These are phyloP conservation scores for Callospermophilus lateralis DNA, from an alignment of 2,113 vertebrate species.

Conservation along the genomic window DNA sequence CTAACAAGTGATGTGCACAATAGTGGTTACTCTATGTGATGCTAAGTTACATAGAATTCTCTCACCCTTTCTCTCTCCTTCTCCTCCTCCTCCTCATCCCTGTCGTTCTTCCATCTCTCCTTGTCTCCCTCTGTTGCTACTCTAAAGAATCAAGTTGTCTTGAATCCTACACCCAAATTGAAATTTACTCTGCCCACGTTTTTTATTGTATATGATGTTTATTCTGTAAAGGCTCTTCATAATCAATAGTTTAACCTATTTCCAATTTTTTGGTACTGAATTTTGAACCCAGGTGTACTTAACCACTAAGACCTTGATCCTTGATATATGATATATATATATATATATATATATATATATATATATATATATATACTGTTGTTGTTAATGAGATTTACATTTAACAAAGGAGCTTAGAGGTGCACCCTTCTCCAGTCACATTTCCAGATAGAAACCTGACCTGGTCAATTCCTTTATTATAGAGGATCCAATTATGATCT, in stretches of 20 bases:
- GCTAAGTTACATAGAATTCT: background rate
- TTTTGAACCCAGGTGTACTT: no score
- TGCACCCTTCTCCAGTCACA: background rate
- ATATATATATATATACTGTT: no score
- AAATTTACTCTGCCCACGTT: background rate
- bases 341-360: no score
- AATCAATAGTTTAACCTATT: background rate
- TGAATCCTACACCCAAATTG: background rate
- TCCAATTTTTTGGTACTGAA: no score
- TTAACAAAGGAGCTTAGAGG: background rate
- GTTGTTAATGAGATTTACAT: no score
- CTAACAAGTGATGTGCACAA: background rate
- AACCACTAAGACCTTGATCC: no score
- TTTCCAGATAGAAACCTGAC: background rate
- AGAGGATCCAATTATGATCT: background rate
- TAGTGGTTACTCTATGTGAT: background rate
- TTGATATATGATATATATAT: no score
- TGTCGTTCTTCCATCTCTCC: background rate
- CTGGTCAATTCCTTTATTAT: rapidly evolving
- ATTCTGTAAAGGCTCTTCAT: background rate
- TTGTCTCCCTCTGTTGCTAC: background rate
- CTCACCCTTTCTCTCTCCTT: background rate
- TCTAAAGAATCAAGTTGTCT: background rate
- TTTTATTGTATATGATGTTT: background rate
- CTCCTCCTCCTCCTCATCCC: background rate